phyloP scores from a whole-genome alignment of 2,797 vertebrate genomes.

The Scarus forsteni region DNA sequence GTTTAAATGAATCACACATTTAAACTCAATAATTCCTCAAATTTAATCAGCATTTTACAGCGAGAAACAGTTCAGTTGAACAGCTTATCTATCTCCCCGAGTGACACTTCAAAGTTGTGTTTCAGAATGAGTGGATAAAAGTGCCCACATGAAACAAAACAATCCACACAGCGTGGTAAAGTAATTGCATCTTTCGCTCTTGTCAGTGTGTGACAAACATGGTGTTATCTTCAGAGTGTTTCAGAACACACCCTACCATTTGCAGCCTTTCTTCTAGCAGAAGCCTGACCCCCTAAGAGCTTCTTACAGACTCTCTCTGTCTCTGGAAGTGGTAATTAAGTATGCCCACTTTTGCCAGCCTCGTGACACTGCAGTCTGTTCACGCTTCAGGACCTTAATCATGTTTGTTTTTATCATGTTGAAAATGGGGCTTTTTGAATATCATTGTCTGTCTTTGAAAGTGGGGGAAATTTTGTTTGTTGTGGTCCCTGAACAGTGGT shows the following conservation, averaged over 20 bases:
- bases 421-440: constrained; percentile 41
- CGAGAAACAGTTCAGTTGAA: neutral
- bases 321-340: constrained; percentile 69
- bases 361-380: constrained; percentile 61
- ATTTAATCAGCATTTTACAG: constrained; percentile 2
- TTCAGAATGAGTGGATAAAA: constrained; percentile 25
- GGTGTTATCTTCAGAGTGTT: constrained; percentile 56
- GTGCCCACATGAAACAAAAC: constrained; percentile 28
- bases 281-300: constrained; percentile 53
- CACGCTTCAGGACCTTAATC: constrained; percentile 41
- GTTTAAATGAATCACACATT: neutral
- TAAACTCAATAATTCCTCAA: neutral
- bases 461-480: constrained; percentile 1
- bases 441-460: constrained; percentile 33
- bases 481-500: constrained; percentile 20
- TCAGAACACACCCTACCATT: constrained; percentile 59
- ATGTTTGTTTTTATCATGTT: constrained; percentile 48
- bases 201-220: constrained; percentile 66
- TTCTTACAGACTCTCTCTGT: constrained; percentile 40
- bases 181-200: constrained; percentile 66
- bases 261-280: constrained; percentile 54
- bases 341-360: constrained; percentile 46
- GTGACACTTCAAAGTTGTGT: constrained; percentile 13
- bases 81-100: constrained; percentile 8
- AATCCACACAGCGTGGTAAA: constrained; percentile 21